Evolutionary conservation across 2,113 vertebrate species (phyloP), one percentile per base, ranked within the genome.

Genomic region (Bombycilla garrulus): DNA sequence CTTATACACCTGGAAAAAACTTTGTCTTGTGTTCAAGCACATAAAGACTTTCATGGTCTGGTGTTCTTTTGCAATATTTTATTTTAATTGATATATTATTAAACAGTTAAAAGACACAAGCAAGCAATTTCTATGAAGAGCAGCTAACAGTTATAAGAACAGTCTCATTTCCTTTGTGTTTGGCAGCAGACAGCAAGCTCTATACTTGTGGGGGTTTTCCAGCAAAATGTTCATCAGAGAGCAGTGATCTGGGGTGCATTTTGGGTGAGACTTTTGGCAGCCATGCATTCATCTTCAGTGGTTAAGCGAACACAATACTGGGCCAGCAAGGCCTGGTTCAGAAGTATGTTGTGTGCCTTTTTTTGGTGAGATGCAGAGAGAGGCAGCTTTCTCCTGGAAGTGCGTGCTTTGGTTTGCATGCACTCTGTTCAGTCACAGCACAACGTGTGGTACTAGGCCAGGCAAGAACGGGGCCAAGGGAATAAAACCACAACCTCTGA

Each of bases 71-170:
- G 62, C 66, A 96, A 9, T 73, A 85, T 31, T 97, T 95, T 85
- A 92, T 92, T 97, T 96, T 73, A 80, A 78, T 72, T 54, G 54
- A 42, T 78, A 42, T 66, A 78, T 61, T 81, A 45, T 61, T 92
- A 60, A 95, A 69, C 2, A 4, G 58, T 48, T 88, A 65, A 90
- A 85, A 88, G 90, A 76, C 47, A 69, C 24, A 85, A 81, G 71
- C 23, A 91, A 86, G 66, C 3, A 0, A 50, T 91, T 88, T 79
- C 71, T 87, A 53, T 38, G 18, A 72, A 76, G 71, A 50, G 38
- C 21, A 86, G 21, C 15, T 93, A 93, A 69, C 5, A 81, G 45
- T 70, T 70, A 6, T 5, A 70, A n/a, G 76, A 90, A 58, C 9
- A 51, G 66, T 31, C 65, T 20, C 44, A 31, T 81, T 93, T 82